Base-by-base conservation (phyloP, 2,113 vertebrate species). In the Myrmecobius fasciatus region DNA sequence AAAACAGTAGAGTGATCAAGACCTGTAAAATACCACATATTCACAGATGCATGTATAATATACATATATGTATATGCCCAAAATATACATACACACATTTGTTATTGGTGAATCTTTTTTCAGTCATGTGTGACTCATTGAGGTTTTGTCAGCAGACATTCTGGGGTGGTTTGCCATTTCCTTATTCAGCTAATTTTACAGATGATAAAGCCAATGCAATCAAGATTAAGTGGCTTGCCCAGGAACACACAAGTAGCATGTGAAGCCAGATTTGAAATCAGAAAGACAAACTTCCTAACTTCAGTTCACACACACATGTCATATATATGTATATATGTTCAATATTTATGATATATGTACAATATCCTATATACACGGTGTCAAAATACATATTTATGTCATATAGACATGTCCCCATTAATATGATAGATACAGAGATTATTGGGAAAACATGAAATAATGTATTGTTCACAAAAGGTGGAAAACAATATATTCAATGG, bases 91-190 rank as follows among this genome's bases (percentile, higher is more conserved):
- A 54, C 10, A 47, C 24, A 47, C 25, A 47, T 47, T 54, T 17
- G 20, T 60, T 51, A n/a, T 90, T 52, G 1, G 26, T 75, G 17
- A 93, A 53, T 9, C 43, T 48, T 25, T 49, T 67, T 67, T 67
- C 11, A 67, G 3, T 67, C 14, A 1, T 67, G 31, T 67, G 12
- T 17, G 31, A 36, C 31, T 17, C 12, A 49, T 31, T 53, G 3
- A 60, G 17, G n/a, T 96, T 90, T 89, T 67, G 43, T 17, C 92
- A n/a, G 53, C 26, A 67, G 94, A n/a, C 36, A 56, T 89, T 53
- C 25, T 46, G 1, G 48, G 28, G 54, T 67, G 53, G 10, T 24
- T 93, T 89, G 28, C 2, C 3, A 89, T 92, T 28, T 92, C 46
- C 92, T 89, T 67, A 0, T 36, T 12, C 17, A 31, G 3, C 31